Percentiles rank a stretch among this genome's conserved stretches.
Conservation (phyloP, 2,797 vertebrate species). For the Notolabrus celidotus region DNA sequence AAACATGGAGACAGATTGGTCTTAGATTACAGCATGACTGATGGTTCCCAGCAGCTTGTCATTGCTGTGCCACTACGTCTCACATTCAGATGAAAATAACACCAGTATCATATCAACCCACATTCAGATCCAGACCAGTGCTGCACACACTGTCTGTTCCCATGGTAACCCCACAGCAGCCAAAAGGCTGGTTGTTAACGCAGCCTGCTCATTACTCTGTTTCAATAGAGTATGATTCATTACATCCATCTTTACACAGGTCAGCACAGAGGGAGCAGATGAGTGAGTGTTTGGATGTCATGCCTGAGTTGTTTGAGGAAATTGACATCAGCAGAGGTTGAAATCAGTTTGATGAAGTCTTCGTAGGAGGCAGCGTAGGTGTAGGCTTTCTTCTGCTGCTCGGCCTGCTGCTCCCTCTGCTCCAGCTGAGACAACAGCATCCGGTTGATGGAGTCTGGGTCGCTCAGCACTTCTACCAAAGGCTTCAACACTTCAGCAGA, state of each 20-base stretch:
- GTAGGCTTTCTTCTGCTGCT: conserved; percentile 97
- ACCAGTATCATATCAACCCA: conserved; percentile 14
- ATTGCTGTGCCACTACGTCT: conserved; percentile 5
- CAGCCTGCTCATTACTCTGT: conserved; percentile 12
- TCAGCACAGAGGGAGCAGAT: background rate
- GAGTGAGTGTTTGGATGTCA: conserved; percentile 26
- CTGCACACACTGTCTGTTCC: conserved; percentile 62
- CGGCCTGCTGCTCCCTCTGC: conserved; percentile 93
- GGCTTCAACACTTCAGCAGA: conserved; percentile 90
- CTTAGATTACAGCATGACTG: background rate
- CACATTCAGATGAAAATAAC: conserved; percentile 28
- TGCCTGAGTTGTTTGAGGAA: conserved; percentile 98
- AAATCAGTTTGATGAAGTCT: conserved; percentile 98
- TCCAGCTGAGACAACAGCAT: conserved; percentile 96
- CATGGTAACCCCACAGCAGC: conserved; percentile 66
- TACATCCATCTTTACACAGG: background rate
- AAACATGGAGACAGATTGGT: background rate
- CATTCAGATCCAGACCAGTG: conserved; percentile 35
- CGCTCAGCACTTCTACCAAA: conserved; percentile 93
- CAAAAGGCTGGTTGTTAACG: conserved; percentile 34
- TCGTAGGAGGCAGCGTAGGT: conserved; percentile 98
- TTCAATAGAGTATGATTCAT: background rate
- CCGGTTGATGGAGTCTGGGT: conserved; percentile 96
- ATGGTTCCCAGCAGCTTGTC: conserved; percentile 4
- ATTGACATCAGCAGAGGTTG: conserved; percentile 92